A percentile compares a stretch with the other conserved stretches of the same genome.
phyloP scores from a whole-genome alignment of 2,797 vertebrate species.

The Sandelia bainsii region DNA sequence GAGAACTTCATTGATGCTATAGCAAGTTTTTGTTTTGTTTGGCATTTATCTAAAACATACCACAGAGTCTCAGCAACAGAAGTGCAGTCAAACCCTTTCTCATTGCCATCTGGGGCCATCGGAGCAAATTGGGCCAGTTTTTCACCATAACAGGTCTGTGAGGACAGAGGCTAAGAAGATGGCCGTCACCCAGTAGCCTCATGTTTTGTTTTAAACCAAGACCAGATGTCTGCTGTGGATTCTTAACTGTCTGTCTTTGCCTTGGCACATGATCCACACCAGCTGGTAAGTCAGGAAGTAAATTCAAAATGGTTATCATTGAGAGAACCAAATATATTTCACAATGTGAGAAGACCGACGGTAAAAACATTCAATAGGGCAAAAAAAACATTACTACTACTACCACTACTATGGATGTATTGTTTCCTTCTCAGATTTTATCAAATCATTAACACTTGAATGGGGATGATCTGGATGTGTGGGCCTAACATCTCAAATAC shows the following conservation, averaged over 20 bases:
- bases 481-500: neutral
- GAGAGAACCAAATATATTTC: neutral
- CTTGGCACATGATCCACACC: neutral
- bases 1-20: neutral
- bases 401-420: no score
- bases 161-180: constrained; percentile 8
- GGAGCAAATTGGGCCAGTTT: neutral
- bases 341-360: neutral
- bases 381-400: neutral
- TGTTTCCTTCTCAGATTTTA: neutral
- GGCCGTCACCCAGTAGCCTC: constrained; percentile 7
- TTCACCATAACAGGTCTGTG: neutral
- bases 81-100: constrained; percentile 11
- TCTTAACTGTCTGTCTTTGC: constrained; percentile 7
- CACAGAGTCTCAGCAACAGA: constrained; percentile 16
- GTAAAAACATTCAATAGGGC: neutral
- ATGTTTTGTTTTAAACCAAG: neutral
- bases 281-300: neutral
- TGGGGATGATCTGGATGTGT: neutral
- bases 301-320: neutral
- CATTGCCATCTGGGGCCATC: constrained; percentile 1
- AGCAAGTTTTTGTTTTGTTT: constrained; percentile 18
- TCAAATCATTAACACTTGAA: neutral
- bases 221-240: constrained; percentile 22
- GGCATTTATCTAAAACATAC: neutral